phyloP scores from a whole-genome alignment of 2,797 vertebrate species.

The Manis javanica region DNA sequence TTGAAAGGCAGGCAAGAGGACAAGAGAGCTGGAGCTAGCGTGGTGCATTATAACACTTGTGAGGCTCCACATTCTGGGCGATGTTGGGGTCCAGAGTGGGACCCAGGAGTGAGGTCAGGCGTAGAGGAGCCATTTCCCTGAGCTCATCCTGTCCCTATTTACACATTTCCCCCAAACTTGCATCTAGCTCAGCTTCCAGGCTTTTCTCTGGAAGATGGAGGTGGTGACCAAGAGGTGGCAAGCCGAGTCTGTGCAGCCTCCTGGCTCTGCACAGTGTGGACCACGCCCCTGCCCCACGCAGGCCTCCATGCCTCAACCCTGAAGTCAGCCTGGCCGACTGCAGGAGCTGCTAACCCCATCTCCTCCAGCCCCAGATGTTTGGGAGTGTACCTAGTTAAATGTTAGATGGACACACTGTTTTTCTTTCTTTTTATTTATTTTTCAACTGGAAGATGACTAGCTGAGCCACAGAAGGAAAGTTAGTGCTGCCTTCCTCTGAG shows the following conservation, averaged over 20 bases:
- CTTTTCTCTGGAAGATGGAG: neutral
- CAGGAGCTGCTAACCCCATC: neutral
- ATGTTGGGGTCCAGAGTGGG: neutral
- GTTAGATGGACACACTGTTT: neutral
- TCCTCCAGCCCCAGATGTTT: neutral
- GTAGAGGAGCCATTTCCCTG: neutral
- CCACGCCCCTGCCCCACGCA: rapidly evolving
- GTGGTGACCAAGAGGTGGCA: neutral
- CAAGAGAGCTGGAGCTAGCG: neutral
- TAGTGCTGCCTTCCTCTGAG: neutral
- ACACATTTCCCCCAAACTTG: neutral
- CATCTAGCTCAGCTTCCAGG: neutral
- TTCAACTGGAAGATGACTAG: neutral
- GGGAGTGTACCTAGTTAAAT: neutral
- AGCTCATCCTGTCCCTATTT: neutral
- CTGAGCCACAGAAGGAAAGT: neutral
- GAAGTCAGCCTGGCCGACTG: rapidly evolving
- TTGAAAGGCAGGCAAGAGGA: neutral
- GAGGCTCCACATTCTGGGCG: neutral
- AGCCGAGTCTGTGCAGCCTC: no score
- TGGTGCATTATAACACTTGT: neutral
- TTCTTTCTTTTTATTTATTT: neutral
- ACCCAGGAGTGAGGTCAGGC: rapidly evolving
- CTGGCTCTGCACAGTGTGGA: no score
- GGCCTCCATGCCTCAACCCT: neutral